A percentile compares a stretch with the other conserved stretches of the same genome.
Conservation (phyloP, 1,140 invertebrate species). For the Drosophila elegans region DNA sequence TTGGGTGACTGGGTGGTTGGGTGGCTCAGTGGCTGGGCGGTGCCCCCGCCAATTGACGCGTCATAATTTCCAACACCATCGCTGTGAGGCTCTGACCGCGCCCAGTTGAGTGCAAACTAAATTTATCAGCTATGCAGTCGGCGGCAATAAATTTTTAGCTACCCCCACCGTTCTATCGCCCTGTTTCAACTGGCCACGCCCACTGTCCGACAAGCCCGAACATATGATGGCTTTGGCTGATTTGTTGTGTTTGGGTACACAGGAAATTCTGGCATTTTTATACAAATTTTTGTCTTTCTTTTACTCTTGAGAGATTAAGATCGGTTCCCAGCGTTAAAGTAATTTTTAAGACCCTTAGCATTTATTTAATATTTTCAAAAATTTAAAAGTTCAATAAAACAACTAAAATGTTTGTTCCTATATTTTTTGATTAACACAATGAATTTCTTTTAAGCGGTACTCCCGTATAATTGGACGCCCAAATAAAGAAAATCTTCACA, state of each 20-base stretch:
- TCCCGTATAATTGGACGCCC: too few species aligned
- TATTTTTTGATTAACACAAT: too few species aligned
- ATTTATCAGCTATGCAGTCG: slow-evolving; percentile 78
- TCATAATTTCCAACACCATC: slow-evolving; percentile 65
- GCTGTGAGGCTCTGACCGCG: slow-evolving; percentile 15
- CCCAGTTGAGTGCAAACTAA: slow-evolving; percentile 66
- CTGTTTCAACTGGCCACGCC: slow-evolving; percentile 15
- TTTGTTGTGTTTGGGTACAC: slow-evolving; percentile 4
- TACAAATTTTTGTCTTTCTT: not conserved
- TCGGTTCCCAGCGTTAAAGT: too few species aligned
- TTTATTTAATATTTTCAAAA: not conserved
- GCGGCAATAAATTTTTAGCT: slow-evolving; percentile 66
- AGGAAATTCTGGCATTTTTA: not conserved
- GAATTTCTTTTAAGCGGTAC: too few species aligned
- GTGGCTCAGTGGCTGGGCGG: not conserved
- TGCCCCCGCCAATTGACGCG: slow-evolving; percentile 35
- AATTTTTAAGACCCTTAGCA: too few species aligned
- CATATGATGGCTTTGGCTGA: slow-evolving; percentile 54
- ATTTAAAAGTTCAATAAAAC: not conserved
- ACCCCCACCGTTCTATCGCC: not conserved
- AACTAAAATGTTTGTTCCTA: too few species aligned
- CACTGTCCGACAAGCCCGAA: slow-evolving; percentile 37
- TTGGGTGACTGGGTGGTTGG: not conserved
- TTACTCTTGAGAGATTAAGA: too few species aligned
- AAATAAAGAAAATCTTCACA: too few species aligned